phyloP scores from a whole-genome alignment of 2,888 invertebrate species.

The Philaethria dido region DNA sequence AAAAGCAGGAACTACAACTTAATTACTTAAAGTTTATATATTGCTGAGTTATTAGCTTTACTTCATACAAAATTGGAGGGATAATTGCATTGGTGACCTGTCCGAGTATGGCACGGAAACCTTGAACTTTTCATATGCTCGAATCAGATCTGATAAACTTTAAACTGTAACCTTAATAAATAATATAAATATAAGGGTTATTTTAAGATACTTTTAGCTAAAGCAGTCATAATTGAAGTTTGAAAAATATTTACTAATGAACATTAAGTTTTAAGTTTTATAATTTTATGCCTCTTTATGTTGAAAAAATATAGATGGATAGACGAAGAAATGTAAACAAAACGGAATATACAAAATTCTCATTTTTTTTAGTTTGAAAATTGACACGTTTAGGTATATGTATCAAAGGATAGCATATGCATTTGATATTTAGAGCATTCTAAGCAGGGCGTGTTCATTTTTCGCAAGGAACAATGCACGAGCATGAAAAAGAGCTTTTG shows the following conservation, averaged over 20 bases:
- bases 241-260: no score
- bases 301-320: no score
- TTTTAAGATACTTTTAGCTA: not conserved
- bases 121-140: constrained; percentile 13
- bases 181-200: not conserved
- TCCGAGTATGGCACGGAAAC: not conserved
- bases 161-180: constrained; percentile 13
- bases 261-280: no score
- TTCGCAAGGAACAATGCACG: constrained; percentile 37
- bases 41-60: not conserved
- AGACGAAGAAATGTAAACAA: no score
- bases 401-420: constrained; percentile 4
- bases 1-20: not conserved
- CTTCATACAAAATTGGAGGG: not conserved
- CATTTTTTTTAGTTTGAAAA: not conserved
- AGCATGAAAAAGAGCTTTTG: constrained; percentile 40
- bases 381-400: not conserved
- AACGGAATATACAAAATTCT: no score
- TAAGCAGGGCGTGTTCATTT: constrained; percentile 30
- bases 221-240: no score
- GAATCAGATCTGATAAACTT: constrained; percentile 12
- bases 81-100: constrained; percentile 4
- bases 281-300: no score
- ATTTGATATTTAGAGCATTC: constrained; percentile 24
- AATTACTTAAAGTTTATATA: not conserved